phyloP scores from a whole-genome alignment of 2,888 invertebrate genomes.

The Dolomedes plantarius region DNA sequence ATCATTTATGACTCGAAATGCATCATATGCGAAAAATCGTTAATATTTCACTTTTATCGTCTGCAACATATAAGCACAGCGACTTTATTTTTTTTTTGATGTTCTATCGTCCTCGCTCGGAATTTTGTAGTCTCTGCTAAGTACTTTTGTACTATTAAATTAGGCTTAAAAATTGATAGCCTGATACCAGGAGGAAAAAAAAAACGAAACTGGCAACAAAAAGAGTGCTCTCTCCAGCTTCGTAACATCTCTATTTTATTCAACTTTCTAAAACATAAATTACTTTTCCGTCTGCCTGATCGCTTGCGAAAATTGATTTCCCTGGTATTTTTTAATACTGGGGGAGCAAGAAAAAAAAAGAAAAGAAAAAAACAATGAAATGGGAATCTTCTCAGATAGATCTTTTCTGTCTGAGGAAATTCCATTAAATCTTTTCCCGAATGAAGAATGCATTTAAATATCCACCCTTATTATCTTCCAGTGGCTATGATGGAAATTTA shows the following conservation, averaged over 20 bases:
- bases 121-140: neutral
- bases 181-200: neutral
- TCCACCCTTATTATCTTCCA: constrained; percentile 4
- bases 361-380: constrained; percentile 13
- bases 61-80: neutral
- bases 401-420: neutral
- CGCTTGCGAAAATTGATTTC: constrained; percentile 9
- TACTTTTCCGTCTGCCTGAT: neutral
- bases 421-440: constrained; percentile 1
- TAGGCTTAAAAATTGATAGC: constrained; percentile 2
- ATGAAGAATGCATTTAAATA: constrained; percentile 8
- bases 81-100: neutral
- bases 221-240: neutral
- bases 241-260: constrained; percentile 1
- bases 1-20: neutral
- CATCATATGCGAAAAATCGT: neutral
- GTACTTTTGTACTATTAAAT: neutral
- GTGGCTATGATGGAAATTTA: neutral
- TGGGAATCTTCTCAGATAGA: neutral
- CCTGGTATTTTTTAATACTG: constrained; percentile 1
- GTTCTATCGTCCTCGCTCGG: neutral
- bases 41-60: neutral
- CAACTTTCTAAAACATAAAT: constrained; percentile 3
- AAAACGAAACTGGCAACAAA: neutral
- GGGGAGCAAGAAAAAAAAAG: too few species aligned